Base-by-base conservation (phyloP, 2,888 invertebrate species). In the Masnerella sp. region DNA sequence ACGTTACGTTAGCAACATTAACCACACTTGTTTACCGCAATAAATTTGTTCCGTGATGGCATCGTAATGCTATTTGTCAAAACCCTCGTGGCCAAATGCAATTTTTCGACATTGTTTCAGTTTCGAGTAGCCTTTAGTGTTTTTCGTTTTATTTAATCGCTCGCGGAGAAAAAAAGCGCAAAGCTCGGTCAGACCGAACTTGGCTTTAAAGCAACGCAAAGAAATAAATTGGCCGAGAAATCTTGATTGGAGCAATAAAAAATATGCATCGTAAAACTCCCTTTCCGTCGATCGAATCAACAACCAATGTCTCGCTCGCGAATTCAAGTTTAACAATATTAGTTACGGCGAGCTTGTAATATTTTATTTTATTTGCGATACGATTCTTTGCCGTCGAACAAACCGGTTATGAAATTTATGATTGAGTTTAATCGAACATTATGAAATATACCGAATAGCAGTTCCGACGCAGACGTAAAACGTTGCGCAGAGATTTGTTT, bases 341-440 rank as follows among this genome's bases (percentile, higher is more conserved):
- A 12, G 34, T 14, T 17, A 36, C 22, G 12, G 11, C 12, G n/a
- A 9, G 12, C 14, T 1, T 22, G 25, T 43, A 43, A 49, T 18
- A n/a, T 49, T 49, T 42, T 42, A 20, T 20, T 43, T 25, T 12
- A 45, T 45, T 30, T 47, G 30, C 30, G 15, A 47, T 30, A 30
- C 15, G 30, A 47, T 30, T 30, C 25, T 2, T 30, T n/a, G n/a
- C n/a, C n/a, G n/a, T n/a, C 17, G 47, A 42, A 47, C 30, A 30
- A 47, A 47, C 15, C 0, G 7, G 28, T 30, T n/a, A 47, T 47
- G 2, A 28, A 28, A 22, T 51, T 51, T 51, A 36, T 17, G 36
- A 36, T 11, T 3, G 22, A 22, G 11, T 51, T 51, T 51, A 51
- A 51, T 36, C 51, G 22, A 36, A 36, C 34, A 36, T 51, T 51